A percentile compares a stretch with the other conserved stretches of the same genome.
Conservation (phyloP, 2,797 vertebrate genomes). For the Diceros bicornis region DNA sequence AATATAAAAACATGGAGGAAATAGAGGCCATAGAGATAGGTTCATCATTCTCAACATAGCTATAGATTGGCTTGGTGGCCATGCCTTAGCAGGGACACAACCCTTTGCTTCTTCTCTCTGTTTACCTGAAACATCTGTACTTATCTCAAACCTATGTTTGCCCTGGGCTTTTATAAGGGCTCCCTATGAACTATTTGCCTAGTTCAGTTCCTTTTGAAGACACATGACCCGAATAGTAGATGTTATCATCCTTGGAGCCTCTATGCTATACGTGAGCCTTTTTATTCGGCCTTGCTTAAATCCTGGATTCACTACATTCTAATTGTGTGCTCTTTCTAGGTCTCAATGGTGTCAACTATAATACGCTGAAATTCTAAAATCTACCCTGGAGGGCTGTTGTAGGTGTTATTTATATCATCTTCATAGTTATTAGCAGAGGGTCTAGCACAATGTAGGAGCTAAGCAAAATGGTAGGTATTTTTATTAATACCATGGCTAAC, state of each 20-base stretch:
- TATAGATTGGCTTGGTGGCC: background rate
- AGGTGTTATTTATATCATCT: background rate
- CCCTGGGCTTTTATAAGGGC: background rate
- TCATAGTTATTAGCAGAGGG: background rate
- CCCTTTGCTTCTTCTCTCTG: background rate
- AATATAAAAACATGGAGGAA: background rate
- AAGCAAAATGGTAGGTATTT: background rate
- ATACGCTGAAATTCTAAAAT: background rate
- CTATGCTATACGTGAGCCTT: accelerated
- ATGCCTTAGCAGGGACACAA: background rate
- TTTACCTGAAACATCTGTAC: background rate
- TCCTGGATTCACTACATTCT: background rate
- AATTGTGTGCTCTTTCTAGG: background rate
- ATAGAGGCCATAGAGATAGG: background rate
- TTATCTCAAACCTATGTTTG: background rate
- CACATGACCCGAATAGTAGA: background rate
- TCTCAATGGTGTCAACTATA: background rate
- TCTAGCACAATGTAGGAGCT: background rate
- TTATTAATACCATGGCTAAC: background rate
- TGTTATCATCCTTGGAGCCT: background rate
- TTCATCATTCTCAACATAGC: accelerated
- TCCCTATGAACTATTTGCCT: background rate
- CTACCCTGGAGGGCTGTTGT: background rate
- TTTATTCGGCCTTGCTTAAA: background rate
- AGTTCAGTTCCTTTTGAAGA: background rate